Evolutionary conservation across 30 jellyfish, hydroid and myxozoan genomes (phyloP), one percentile per base, ranked within the genome.

Genomic region (Chrysaora quinquecirrha): DNA sequence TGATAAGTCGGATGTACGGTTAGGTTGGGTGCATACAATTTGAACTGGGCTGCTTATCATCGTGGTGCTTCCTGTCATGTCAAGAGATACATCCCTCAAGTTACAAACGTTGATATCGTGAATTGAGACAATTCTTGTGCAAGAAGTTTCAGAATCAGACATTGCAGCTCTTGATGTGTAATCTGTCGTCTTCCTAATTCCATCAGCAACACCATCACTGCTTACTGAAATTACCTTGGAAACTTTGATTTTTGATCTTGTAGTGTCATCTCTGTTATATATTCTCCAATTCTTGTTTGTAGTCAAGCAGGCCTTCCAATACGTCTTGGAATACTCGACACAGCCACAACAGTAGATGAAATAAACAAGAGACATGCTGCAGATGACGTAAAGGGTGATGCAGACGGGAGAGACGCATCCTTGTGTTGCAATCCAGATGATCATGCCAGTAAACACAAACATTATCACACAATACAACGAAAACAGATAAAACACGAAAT

Each of bases 321-420:
- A 85, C 43, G 90, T 46, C 61, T 79, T 66, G 1, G 96, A 78
- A 77, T 91, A 91, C 48, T 81, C 95, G 28, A 77, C 98, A 60
- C 98, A 85, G 58, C 96, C 96, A 64, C 98, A 91, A 61, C 96
- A 87, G 80, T 91, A 91, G 75, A 91, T 60, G 80, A 91, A 85
- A 43, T 91, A 91, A 20, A 85, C 78, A 46, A 91, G 76, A 32
- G 98, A 94, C 82, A 91, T 69, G 35, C 80, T 77, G 85, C 96
- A 91, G 12, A 91, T 85, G 76, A 71, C 88, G 70, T 91, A 91
- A 28, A 91, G 89, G 21, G 97, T 73, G 54, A 91, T 74, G 83
- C 98, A 91, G 43, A 87, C 96, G 10, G 97, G 91, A 24, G 96
- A 64, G 10, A 73, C 33, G 69, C 98, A 91, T n/a, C 95, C 94